Evolutionary conservation across 2,888 invertebrate genomes (phyloP), one percentile per base, ranked within the genome.

Genomic region (Trichopoda pennipes): DNA sequence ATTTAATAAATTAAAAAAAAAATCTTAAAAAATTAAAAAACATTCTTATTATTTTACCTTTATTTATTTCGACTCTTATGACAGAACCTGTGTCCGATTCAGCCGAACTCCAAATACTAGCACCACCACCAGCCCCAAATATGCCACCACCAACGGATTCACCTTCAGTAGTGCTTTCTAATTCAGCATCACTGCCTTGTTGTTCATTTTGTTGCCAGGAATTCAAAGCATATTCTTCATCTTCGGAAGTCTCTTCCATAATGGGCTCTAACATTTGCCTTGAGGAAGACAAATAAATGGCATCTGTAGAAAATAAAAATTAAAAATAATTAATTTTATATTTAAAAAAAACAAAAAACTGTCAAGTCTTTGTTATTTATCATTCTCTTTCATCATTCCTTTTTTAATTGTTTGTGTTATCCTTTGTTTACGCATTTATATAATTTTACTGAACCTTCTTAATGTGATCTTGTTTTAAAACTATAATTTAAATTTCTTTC

Each of bases 241-340:
- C 96, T 92, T 97, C 96, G 86, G 96, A 96, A 19, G 96, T 96
- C 91, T 97, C 97, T 91, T 97, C 97, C 88, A 96, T 93, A 90
- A 97, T 97, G 32, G 97, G 96, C 91, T 97, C 96, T 92, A 96
- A 93, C 88, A 91, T 90, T 87, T 90, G 91, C 1, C 91, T 88
- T 38, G 91, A 91, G 63, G 86, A 88, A 64, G 91, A 90, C 79
- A 91, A 83, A 80, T 88, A 91, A 78, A 88, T 86, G 81, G 88
- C 90, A 89, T 91, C 91, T 91, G 84, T 0, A 68, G 3, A 17
- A 19, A 49, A 17, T 3, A 49, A 49, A 19, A 49, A 49, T 80
- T 9, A 56, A 70, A 17, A 32, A 38, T 0, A 58, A 32, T 14
- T 3, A 53, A 69, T 3, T 58, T 38, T 28, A 17, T 14, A 16